These are phyloP conservation scores for Callipepla californica DNA, from an alignment of 2,113 vertebrate genomes.

Conservation along the genomic window DNA sequence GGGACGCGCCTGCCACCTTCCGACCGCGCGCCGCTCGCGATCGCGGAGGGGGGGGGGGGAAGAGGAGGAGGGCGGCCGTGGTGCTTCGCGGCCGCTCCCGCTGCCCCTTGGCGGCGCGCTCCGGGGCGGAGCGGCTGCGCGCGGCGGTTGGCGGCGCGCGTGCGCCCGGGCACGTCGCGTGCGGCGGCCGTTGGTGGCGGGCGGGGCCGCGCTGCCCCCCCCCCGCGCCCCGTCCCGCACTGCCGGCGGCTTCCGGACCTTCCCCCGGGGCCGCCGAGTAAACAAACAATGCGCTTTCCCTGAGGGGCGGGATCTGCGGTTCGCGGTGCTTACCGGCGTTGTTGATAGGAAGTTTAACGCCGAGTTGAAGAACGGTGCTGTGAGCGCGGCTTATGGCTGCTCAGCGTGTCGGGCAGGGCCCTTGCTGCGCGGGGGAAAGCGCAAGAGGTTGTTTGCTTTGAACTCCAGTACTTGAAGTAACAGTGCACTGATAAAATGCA, in stretches of 20 bases:
- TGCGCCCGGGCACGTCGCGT: constrained; percentile 7
- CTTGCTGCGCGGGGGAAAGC: background rate
- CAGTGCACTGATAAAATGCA: background rate
- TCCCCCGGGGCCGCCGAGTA: background rate
- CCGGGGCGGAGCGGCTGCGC: background rate
- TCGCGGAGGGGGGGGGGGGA: background rate
- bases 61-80: background rate
- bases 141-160: background rate
- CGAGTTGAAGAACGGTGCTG: background rate
- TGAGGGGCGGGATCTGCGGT: fast-evolving
- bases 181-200: background rate
- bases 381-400: background rate
- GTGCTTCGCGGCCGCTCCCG: too few species aligned
- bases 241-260: background rate
- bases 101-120: too few species aligned
- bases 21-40: background rate
- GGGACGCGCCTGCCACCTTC: background rate
- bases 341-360: background rate
- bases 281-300: background rate
- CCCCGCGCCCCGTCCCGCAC: background rate
- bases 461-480: background rate
- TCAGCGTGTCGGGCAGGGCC: background rate
- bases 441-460: background rate
- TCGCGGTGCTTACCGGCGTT: background rate
- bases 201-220: background rate